Conservation (phyloP, 2,113 vertebrate species). For the Penelope pileata region DNA sequence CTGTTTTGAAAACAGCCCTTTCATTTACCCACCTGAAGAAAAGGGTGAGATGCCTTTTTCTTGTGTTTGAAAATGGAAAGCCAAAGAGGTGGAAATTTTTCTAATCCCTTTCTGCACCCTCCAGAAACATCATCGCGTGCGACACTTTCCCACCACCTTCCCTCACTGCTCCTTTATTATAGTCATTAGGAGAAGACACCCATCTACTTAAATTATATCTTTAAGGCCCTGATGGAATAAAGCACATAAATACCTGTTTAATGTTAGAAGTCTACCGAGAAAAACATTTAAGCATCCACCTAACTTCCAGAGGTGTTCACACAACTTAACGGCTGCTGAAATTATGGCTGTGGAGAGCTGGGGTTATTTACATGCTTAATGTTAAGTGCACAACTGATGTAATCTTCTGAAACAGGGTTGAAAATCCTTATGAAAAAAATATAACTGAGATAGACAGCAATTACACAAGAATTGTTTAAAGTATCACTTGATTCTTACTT, state of each 20-base stretch:
- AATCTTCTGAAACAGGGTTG: neutral
- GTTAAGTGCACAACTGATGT: neutral
- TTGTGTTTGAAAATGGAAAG: neutral
- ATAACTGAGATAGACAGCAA: neutral
- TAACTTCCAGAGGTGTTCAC: neutral
- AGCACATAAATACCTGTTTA: neutral
- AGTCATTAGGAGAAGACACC: neutral
- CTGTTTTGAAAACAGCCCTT: neutral
- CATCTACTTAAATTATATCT: neutral
- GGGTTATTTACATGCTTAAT: neutral
- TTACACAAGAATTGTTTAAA: constrained; percentile 5
- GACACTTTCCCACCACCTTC: neutral
- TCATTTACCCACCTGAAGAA: neutral
- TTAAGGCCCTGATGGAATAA: neutral
- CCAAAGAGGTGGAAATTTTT: neutral
- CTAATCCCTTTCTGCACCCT: neutral
- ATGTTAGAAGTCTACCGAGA: neutral
- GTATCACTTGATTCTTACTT: neutral
- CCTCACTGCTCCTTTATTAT: neutral
- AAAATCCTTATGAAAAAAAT: neutral
- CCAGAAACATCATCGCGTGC: neutral
- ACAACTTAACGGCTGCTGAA: neutral
- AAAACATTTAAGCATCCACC: neutral
- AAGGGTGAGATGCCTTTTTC: neutral
- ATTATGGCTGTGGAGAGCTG: neutral